A percentile compares a stretch with the other conserved stretches of the same genome.
Evolutionary conservation across 2,888 invertebrate species (phyloP).

Genomic region (Dorcus hopei): DNA sequence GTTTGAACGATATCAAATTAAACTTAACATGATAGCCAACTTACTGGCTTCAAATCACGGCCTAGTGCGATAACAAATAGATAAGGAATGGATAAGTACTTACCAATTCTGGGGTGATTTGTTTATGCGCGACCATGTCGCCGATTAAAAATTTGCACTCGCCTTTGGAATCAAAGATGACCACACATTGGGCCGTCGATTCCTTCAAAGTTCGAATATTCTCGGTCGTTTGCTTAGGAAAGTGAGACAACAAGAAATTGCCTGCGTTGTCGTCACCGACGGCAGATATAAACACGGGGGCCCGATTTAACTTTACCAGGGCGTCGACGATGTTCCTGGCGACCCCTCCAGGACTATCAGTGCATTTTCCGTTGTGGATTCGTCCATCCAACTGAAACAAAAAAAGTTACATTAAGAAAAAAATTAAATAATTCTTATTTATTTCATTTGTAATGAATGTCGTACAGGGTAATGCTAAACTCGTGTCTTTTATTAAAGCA

Average conservation of each 20-base stretch:
- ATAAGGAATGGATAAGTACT: no score
- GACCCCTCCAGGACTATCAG: slow-evolving; percentile 81
- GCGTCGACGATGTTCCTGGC: slow-evolving; percentile 90
- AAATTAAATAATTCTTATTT: not conserved
- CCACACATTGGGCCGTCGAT: slow-evolving; percentile 68
- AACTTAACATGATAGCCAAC: no score
- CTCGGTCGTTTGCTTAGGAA: slow-evolving; percentile 31
- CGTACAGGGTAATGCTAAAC: no score
- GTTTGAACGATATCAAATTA: no score
- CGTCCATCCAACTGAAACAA: slow-evolving; percentile 71
- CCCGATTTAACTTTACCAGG: slow-evolving; percentile 66
- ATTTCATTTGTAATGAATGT: no score
- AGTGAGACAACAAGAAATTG: slow-evolving; percentile 35
- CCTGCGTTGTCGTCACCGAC: slow-evolving; percentile 70
- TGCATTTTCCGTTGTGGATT: slow-evolving; percentile 65
- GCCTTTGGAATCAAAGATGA: slow-evolving; percentile 69
- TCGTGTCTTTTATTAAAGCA: no score
- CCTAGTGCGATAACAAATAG: no score
- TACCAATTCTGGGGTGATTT: slow-evolving; percentile 66
- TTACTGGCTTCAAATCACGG: no score
- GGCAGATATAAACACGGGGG: slow-evolving; percentile 69
- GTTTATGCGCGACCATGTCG: slow-evolving; percentile 76
- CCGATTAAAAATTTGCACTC: slow-evolving; percentile 80
- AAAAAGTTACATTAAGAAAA: not conserved
- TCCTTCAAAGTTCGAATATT: slow-evolving; percentile 35